A percentile compares a stretch with the other conserved stretches of the same genome.
These are phyloP conservation scores for Dasypogon diadema DNA, from an alignment of 2,888 invertebrate species.

Conservation along the genomic window DNA sequence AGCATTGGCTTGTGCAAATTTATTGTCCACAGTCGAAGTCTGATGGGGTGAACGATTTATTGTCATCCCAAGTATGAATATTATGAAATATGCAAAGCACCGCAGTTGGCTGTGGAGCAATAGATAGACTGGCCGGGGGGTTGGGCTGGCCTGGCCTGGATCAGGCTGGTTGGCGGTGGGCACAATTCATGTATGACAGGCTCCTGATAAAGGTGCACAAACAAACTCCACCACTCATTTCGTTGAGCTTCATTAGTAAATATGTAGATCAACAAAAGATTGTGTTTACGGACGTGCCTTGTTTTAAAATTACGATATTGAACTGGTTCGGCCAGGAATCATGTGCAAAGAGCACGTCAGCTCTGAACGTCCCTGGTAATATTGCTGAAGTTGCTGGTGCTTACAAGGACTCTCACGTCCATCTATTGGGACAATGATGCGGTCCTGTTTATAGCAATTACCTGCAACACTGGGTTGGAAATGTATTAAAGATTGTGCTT, in stretches of 20 bases:
- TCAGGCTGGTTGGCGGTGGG: background rate
- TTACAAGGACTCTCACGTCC: background rate
- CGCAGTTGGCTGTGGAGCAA: background rate
- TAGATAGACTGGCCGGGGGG: background rate
- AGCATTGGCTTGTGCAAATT: conserved; percentile 44
- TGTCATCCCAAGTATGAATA: conserved; percentile 38
- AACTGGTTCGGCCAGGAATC: conserved; percentile 8
- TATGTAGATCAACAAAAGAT: conserved; percentile 38
- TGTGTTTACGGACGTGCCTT: conserved; percentile 54
- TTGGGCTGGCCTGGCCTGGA: background rate
- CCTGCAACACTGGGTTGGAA: too few relatives aligned
- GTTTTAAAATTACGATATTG: conserved; percentile 53
- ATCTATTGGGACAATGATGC: background rate
- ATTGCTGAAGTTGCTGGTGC: background rate
- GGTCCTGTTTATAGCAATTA: too few relatives aligned
- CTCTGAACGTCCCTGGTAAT: background rate
- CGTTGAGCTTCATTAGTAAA: conserved; percentile 28
- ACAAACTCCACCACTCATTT: conserved; percentile 29
- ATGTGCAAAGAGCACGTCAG: background rate
- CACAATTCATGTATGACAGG: conserved; percentile 8
- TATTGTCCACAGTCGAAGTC: conserved; percentile 22
- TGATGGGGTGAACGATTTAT: conserved; percentile 42
- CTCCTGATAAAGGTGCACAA: conserved; percentile 22
- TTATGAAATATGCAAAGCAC: conserved; percentile 27
- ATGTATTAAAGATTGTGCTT: too few relatives aligned